A percentile compares a stretch with the other conserved stretches of the same genome.
Evolutionary conservation across 2,113 vertebrate species (phyloP).

Genomic region (Lanius ludovicianus): DNA sequence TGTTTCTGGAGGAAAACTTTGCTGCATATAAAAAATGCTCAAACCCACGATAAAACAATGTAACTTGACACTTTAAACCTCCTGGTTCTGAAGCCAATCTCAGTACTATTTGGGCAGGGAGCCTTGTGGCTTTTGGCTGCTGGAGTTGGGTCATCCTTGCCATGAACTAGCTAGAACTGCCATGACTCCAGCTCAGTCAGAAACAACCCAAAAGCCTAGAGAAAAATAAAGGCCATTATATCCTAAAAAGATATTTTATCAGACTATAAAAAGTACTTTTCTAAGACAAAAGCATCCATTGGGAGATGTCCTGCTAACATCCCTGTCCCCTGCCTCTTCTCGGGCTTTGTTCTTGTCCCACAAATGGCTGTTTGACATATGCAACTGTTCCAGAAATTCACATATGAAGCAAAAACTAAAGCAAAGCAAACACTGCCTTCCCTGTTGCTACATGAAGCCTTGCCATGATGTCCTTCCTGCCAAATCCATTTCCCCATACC

Average conservation of each 20-base stretch:
- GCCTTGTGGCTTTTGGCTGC: neutral
- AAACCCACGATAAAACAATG: neutral
- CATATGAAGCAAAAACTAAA: neutral
- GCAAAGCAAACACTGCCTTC: neutral
- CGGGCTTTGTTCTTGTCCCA: neutral
- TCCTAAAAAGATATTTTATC: neutral
- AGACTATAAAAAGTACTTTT: neutral
- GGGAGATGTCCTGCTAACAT: neutral
- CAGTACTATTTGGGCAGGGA: neutral
- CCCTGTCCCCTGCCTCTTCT: neutral
- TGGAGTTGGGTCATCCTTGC: neutral
- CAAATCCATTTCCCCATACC: neutral
- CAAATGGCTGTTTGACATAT: neutral
- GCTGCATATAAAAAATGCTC: neutral
- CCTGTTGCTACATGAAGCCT: neutral
- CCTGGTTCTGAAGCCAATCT: neutral
- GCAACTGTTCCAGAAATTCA: neutral
- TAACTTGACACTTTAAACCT: neutral
- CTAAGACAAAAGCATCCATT: neutral
- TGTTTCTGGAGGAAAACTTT: neutral
- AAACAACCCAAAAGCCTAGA: neutral
- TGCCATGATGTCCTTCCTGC: neutral
- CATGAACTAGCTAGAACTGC: neutral
- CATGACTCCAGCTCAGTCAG: neutral
- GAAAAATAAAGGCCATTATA: rapidly evolving